These are phyloP conservation scores for Coturnix japonica DNA, from an alignment of 2,113 vertebrate genomes.

Conservation along the genomic window DNA sequence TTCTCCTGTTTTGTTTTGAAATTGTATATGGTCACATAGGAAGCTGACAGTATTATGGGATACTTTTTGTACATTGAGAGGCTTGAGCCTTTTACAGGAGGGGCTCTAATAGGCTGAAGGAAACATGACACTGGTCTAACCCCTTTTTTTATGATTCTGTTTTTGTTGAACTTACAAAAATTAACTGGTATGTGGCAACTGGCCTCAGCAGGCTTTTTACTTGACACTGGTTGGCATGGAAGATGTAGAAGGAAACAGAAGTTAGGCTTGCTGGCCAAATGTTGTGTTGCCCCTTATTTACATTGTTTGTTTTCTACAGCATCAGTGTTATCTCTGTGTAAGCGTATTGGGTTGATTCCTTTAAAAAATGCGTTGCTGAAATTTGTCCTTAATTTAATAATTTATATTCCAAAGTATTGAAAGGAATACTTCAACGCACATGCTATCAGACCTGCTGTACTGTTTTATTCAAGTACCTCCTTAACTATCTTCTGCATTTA, in stretches of 20 bases:
- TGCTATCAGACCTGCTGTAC: neutral
- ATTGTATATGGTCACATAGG: neutral
- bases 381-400: neutral
- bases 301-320: neutral
- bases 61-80: neutral
- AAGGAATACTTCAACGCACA: neutral
- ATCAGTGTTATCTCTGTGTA: neutral
- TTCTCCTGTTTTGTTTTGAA: slow-evolving; percentile 7
- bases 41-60: neutral
- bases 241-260: neutral
- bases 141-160: accelerated
- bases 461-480: slow-evolving; percentile 2
- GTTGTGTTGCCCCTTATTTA: neutral
- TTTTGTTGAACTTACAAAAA: neutral
- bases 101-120: neutral
- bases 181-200: neutral
- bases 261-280: neutral
- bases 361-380: neutral
- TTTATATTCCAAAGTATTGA: neutral
- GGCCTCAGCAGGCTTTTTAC: neutral
- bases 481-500: slow-evolving; percentile 38
- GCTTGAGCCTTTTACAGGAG: neutral
- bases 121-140: neutral
- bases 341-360: neutral
- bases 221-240: neutral